These are phyloP conservation scores for Aldabrachelys gigantea DNA, from an alignment of 2,113 vertebrate genomes.

Conservation along the genomic window DNA sequence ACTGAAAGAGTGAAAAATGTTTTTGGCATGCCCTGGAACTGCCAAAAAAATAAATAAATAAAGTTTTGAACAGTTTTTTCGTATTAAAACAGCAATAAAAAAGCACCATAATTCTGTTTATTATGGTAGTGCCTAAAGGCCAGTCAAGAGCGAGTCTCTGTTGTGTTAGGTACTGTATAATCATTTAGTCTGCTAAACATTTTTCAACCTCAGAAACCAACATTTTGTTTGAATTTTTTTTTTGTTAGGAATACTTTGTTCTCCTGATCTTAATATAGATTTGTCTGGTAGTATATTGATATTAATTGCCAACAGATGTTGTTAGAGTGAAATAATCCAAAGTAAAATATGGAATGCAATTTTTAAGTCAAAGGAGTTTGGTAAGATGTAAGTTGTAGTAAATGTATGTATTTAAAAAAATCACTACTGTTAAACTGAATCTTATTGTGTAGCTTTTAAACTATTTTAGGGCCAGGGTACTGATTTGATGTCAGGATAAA, in stretches of 20 bases:
- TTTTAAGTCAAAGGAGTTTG: conserved; percentile 1
- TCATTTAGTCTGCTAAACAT: background rate
- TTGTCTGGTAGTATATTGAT: background rate
- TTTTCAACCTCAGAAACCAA: background rate
- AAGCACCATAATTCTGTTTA: background rate
- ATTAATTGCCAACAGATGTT: conserved; percentile 1
- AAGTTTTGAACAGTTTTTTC: background rate
- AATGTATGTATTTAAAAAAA: background rate
- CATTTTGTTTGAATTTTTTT: background rate
- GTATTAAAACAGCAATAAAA: background rate
- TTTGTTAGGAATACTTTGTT: background rate
- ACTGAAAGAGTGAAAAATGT: conserved; percentile 46
- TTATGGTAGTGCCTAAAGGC: too few species aligned
- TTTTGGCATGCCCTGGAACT: conserved; percentile 33
- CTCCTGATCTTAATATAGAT: background rate
- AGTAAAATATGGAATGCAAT: conserved; percentile 3
- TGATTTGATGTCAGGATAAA: background rate
- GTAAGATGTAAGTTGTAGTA: too few species aligned
- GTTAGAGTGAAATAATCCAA: conserved; percentile 19
- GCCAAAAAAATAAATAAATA: background rate
- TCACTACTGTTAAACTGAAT: background rate
- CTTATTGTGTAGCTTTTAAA: too few species aligned
- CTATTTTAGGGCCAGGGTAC: too few species aligned
- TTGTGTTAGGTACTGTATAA: too few species aligned
- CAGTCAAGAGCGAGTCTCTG: too few species aligned